Evolutionary conservation across 2,888 invertebrate species (phyloP).

Genomic region (Ceraclea dissimilis): DNA sequence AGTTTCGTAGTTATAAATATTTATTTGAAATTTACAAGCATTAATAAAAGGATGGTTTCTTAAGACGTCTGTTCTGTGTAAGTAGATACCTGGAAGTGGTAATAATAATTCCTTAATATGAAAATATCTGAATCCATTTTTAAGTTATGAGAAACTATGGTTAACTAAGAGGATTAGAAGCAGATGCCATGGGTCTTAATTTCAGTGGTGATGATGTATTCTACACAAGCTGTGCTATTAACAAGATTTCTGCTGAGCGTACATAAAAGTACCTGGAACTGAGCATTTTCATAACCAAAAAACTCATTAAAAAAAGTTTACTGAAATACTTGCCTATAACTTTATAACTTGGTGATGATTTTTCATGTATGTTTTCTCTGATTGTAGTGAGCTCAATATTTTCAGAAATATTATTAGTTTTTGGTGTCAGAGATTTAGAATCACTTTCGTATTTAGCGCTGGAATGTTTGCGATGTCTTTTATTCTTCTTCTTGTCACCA

Average conservation of each 20-base stretch:
- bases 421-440: background rate
- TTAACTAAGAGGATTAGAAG: no score
- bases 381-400: constrained; percentile 7
- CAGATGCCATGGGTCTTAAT: no score
- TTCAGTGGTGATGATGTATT: no score
- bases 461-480: no score
- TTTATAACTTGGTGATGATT: background rate
- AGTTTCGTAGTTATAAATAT: constrained; percentile 13
- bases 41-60: constrained; percentile 20
- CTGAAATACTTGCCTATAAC: constrained; percentile 4
- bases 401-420: background rate
- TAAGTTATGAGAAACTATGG: no score
- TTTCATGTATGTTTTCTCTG: background rate
- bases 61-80: constrained; percentile 15
- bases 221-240: no score
- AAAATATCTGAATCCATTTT: no score
- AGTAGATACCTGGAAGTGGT: constrained; percentile 20
- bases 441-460: background rate
- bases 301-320: no score
- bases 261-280: no score
- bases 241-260: no score
- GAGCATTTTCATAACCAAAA: no score
- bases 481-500: no score
- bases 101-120: background rate
- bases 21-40: constrained; percentile 17